Evolutionary conservation across 2,113 vertebrate species (phyloP), one percentile per base, ranked within the genome.

Genomic region (Daubentonia madagascariensis): DNA sequence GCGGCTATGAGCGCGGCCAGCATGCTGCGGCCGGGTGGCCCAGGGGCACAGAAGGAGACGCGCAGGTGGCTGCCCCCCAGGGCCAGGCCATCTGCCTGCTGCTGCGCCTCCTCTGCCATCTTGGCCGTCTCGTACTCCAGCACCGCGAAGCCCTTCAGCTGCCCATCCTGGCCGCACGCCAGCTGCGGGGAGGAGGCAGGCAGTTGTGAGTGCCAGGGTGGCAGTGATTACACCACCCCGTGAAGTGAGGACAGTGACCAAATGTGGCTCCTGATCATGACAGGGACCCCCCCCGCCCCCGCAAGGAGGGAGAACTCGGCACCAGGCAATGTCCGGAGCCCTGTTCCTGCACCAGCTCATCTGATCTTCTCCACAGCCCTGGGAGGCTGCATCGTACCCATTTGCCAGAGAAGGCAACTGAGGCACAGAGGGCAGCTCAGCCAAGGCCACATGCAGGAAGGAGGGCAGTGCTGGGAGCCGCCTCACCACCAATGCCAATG

Each of bases 21-120:
- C 99, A 99, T 99, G 98, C 99, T 99, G 95, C 99, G 99, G 35
- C 99, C 99, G 0, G 99, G 99, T 6, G 99, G 99, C 1, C 99
- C 99, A 0, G 99, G 99, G 30, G 99, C 99, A 18, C 99, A 99
- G 99, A 99, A 99, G 86, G 99, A 99, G 14, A 99, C 99, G 0
- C 99, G 99, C 93, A 99, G 97, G 76, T 98, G 98, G 8, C 98
- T 98, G 73, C 99, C 99, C 0, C 98, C 99, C 14, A 99, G 98
- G 11, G 96, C 92, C 85, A 99, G 89, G n/a, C 99, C 99, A 0
- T 99, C 99, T 0, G 98, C 98, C 68, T 94, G 96, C 65, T 98
- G 97, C 94, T 99, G 99, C 0, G 98, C 99, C 40, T 98, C 98
- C 98, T 99, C 99, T 0, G 99, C 99, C 98, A 99, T 98, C 92